Evolutionary conservation across 2,888 invertebrate species (phyloP).

Genomic region (Liopterus haemorrhoidalis): DNA sequence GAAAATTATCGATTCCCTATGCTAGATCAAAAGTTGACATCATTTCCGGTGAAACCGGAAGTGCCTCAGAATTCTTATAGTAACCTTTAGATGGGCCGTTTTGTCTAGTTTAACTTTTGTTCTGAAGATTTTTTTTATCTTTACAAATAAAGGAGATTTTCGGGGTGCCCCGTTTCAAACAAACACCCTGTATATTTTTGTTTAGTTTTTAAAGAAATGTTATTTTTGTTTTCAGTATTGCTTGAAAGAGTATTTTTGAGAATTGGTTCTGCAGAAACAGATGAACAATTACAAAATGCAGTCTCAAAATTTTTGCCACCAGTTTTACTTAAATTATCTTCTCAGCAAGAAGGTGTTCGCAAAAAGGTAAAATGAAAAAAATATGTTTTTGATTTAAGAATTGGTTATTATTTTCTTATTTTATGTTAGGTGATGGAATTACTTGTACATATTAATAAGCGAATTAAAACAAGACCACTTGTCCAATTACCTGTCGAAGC

Average conservation of each 20-base stretch:
- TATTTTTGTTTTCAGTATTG: conserved; percentile 56
- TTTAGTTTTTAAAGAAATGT: too few species aligned
- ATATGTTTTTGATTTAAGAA: neutral
- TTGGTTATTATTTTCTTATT: neutral
- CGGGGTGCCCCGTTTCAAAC: too few species aligned
- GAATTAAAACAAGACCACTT: conserved; percentile 75
- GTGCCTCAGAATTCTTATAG: too few species aligned
- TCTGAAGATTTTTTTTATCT: too few species aligned
- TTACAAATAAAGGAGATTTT: too few species aligned
- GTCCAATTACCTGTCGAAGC: conserved; percentile 84
- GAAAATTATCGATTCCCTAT: too few species aligned
- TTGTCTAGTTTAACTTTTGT: too few species aligned
- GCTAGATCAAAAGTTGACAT: too few species aligned
- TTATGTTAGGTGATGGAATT: conserved; percentile 77
- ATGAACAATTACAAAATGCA: conserved; percentile 79
- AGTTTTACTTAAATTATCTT: conserved; percentile 83
- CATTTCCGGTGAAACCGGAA: too few species aligned
- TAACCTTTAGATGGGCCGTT: too few species aligned
- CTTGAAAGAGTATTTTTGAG: conserved; percentile 85
- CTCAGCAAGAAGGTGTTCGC: conserved; percentile 76
- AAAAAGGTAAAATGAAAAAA: conserved; percentile 40
- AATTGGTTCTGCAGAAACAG: conserved; percentile 81
- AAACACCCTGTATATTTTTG: too few species aligned
- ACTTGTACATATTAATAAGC: conserved; percentile 83
- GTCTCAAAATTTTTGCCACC: conserved; percentile 80